These are phyloP conservation scores for Ochotona princeps DNA, from an alignment of 2,113 vertebrate genomes.

Conservation along the genomic window DNA sequence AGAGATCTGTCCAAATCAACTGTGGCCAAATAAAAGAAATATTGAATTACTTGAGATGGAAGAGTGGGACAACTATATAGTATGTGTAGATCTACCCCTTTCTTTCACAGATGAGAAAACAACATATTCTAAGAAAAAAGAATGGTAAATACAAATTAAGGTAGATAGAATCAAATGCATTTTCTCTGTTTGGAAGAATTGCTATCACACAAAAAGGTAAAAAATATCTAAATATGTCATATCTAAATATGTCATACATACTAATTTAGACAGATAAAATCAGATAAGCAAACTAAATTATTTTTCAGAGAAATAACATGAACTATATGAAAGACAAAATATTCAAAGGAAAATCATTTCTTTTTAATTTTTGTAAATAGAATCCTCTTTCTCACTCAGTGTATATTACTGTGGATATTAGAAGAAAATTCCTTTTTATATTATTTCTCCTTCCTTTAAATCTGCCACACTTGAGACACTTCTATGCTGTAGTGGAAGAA, in stretches of 20 bases:
- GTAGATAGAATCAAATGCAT: not conserved
- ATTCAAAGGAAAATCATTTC: not conserved
- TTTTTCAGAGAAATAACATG: not conserved
- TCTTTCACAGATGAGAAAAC: not conserved
- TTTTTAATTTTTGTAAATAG: slow-evolving; percentile 40
- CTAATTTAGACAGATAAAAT: not conserved
- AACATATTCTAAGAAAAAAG: not conserved
- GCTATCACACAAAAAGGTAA: slow-evolving; percentile 25
- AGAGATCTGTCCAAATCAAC: not conserved
- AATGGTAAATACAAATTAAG: not conserved
- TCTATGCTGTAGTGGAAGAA: not conserved
- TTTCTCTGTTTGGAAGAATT: slow-evolving; percentile 7
- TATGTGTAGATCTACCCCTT: not conserved
- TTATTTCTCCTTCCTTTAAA: not conserved
- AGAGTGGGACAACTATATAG: not conserved
- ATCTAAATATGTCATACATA: not conserved
- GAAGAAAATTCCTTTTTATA: not conserved
- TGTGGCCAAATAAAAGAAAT: not conserved
- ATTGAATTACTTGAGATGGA: not conserved
- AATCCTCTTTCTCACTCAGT: not conserved
- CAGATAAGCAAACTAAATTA: not conserved
- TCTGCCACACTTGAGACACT: not conserved
- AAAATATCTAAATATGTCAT: not conserved
- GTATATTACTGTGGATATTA: not conserved
- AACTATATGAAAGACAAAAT: not conserved